phyloP scores from a whole-genome alignment of 2,888 invertebrate genomes.

The Octonoba sinensis region DNA sequence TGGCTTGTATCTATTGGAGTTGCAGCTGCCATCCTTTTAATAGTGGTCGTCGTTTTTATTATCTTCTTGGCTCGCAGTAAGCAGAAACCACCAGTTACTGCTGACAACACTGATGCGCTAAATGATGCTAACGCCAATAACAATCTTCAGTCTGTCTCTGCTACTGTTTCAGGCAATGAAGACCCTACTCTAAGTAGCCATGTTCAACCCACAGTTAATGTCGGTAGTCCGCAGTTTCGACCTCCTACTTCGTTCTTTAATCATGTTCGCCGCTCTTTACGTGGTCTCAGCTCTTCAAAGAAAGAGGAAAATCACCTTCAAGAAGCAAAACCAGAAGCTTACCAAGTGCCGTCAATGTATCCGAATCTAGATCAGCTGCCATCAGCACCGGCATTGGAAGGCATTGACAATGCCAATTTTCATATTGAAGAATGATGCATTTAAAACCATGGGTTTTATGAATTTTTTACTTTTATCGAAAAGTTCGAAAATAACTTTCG shows the following conservation, averaged over 20 bases:
- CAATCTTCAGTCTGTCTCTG: slow-evolving; percentile 5
- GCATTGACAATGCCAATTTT: slow-evolving; percentile 18
- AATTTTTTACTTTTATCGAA: too few relatives aligned
- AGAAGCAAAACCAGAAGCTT: not conserved
- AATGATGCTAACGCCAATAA: not conserved
- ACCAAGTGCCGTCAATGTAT: slow-evolving; percentile 43
- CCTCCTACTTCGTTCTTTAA: not conserved
- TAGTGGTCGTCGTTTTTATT: not conserved
- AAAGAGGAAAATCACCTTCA: not conserved
- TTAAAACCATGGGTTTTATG: too few relatives aligned
- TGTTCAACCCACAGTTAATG: too few relatives aligned
- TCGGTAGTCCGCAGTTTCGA: too few relatives aligned
- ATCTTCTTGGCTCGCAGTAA: not conserved
- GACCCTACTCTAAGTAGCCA: too few relatives aligned
- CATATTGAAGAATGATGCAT: slow-evolving; percentile 22
- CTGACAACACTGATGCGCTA: not conserved
- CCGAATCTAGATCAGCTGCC: slow-evolving; percentile 19
- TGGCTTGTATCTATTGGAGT: not conserved
- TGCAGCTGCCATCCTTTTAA: not conserved
- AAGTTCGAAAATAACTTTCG: too few relatives aligned
- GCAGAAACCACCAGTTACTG: not conserved
- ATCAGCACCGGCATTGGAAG: not conserved
- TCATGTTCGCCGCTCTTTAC: slow-evolving; percentile 10
- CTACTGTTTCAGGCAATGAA: slow-evolving; percentile 1
- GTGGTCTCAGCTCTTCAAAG: not conserved